Percentiles rank a stretch among this genome's conserved stretches.
Conservation (phyloP, 2,797 vertebrate species). For the Phalanger gymnotis region DNA sequence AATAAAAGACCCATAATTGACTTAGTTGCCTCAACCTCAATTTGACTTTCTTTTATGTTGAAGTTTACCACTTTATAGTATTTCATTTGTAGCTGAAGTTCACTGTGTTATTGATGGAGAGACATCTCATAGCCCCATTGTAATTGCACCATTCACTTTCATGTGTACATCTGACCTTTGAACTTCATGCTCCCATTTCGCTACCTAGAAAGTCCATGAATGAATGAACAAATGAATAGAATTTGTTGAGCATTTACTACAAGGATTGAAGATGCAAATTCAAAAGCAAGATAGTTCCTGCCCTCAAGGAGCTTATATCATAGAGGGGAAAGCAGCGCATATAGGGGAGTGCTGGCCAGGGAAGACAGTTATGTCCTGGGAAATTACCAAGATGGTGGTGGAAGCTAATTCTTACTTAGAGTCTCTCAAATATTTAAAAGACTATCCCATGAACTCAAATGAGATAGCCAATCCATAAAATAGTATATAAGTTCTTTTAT, state of each 20-base stretch:
- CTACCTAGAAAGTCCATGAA: neutral
- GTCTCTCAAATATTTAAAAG: neutral
- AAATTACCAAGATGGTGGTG: neutral
- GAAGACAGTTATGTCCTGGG: neutral
- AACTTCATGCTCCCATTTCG: neutral
- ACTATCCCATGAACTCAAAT: neutral
- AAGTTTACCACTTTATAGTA: constrained; percentile 87
- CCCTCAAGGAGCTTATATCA: neutral
- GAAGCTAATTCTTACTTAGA: neutral
- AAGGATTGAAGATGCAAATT: neutral
- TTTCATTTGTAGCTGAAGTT: constrained; percentile 89
- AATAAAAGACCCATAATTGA: constrained; percentile 83
- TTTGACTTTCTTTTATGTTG: constrained; percentile 78
- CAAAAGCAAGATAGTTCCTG: neutral
- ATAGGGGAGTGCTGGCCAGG: neutral
- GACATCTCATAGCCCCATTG: constrained; percentile 77
- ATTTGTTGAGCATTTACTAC: neutral
- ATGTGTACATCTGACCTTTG: neutral
- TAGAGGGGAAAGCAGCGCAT: neutral
- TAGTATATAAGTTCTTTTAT: neutral
- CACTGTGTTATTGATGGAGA: constrained; percentile 91
- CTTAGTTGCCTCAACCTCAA: constrained; percentile 81
- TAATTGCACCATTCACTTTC: constrained; percentile 86
- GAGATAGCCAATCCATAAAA: neutral
- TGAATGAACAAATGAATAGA: neutral